Base-by-base conservation (phyloP, 2,797 vertebrate genomes). In the Acridotheres tristis region DNA sequence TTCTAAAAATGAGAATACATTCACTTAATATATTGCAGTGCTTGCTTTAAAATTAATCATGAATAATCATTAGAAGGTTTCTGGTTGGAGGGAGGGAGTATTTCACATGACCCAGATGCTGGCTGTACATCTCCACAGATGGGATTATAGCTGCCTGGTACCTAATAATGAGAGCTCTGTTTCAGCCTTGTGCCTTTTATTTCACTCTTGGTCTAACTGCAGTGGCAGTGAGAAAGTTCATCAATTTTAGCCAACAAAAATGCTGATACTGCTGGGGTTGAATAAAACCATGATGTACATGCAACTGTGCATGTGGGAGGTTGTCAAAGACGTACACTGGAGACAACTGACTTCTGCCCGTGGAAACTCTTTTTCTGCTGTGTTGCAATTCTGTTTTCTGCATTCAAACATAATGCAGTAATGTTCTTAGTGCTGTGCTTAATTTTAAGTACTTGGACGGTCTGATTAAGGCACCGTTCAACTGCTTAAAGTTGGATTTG, bases 41-140 rank as follows among this genome's bases (percentile, higher is more conserved):
- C 65, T 94, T 30, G 42, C 79, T 89, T 83, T 62, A 93, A 92
- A 77, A 90, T 84, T 72, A 89, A 72, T 91, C 69, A 81, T 81
- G 88, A 91, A 93, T 90, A 93, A 92, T 77, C 91, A 91, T 93
- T 62, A 93, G 55, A 86, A 59, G 42, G 51, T 51, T 94, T 51
- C 69, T 83, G 65, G 62, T 36, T 85, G 55, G 62, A 73, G 32
- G 71, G 54, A 95, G 77, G 38, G 65, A 90, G 30, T 17, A 43
- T 82, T 92, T 47, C 80, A 85, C 59, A 79, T 94, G 90, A 94
- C 86, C 92, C 67, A 95, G 63, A 94, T 89, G 67, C 83, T 69
- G 59, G 38, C 63, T 85, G 51, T 42, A 85, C 43, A 81, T 81
- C 85, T 59, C 76, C 77, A 53, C 48, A 94, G 90, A 90, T 55